phyloP scores from a whole-genome alignment of 2,113 vertebrate species.

The Amblyopsis rosae region DNA sequence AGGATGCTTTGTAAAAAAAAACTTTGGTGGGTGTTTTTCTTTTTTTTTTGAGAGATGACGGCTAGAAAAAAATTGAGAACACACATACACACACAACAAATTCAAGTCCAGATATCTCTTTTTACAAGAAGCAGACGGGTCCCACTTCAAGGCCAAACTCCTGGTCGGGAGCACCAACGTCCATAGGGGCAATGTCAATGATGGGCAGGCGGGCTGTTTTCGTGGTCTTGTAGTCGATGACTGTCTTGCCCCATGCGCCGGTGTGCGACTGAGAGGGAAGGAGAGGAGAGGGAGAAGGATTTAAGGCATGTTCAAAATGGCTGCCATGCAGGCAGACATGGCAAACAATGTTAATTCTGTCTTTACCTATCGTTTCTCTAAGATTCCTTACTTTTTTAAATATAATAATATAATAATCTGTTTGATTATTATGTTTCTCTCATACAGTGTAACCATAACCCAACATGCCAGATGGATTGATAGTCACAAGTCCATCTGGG shows the following conservation, averaged over 20 bases:
- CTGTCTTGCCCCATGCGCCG: constrained; percentile 94
- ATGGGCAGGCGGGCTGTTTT: constrained; percentile 98
- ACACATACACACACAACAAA: constrained; percentile 81
- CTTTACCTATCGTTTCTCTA: too few relatives aligned
- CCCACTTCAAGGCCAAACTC: constrained; percentile 95
- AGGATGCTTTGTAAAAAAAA: constrained; percentile 81
- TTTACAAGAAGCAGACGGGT: constrained; percentile 99
- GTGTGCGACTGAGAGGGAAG: constrained; percentile 89
- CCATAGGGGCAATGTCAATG: constrained; percentile 98
- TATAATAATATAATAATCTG: too few relatives aligned
- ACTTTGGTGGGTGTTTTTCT: constrained; percentile 59
- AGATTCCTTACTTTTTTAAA: too few relatives aligned
- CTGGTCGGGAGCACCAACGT: constrained; percentile 95
- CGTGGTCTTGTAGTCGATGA: constrained; percentile 97
- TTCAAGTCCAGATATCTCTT: constrained; percentile 98
- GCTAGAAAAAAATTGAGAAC: constrained; percentile 82
- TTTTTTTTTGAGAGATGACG: constrained; percentile 90
- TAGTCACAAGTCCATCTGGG: too few relatives aligned
- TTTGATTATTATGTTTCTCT: too few relatives aligned
- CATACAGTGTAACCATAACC: too few relatives aligned
- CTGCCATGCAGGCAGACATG: background rate
- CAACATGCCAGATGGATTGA: too few relatives aligned
- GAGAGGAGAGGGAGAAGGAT: background rate
- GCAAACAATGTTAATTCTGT: background rate
- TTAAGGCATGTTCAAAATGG: background rate